phyloP scores from a whole-genome alignment of 2,888 invertebrate species.

The Papilio protenor region DNA sequence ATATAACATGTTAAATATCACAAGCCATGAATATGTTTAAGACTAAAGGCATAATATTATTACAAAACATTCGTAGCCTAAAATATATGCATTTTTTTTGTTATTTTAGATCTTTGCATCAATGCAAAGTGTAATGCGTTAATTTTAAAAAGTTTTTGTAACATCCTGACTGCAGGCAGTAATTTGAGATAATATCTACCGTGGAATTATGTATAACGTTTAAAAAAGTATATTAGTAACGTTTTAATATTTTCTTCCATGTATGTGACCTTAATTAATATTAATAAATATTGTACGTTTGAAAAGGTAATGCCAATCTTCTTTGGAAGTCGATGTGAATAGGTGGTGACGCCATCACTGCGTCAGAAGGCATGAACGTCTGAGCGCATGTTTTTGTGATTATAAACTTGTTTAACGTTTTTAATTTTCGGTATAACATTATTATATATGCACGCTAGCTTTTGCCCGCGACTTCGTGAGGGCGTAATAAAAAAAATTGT shows the following conservation, averaged over 20 bases:
- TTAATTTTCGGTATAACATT: not conserved
- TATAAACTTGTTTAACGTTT: not conserved
- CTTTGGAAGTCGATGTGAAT: conserved; percentile 35
- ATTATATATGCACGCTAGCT: not conserved
- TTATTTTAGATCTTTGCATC: not conserved
- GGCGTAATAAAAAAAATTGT: too few relatives aligned
- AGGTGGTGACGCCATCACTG: conserved; percentile 24
- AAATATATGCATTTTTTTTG: not conserved
- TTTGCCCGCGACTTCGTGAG: too few relatives aligned
- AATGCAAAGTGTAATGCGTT: not conserved
- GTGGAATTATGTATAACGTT: not conserved
- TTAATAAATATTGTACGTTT: conserved; percentile 7
- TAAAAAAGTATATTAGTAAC: not conserved
- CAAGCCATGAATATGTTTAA: too few relatives aligned
- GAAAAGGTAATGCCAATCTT: conserved; percentile 1
- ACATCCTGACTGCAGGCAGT: not conserved
- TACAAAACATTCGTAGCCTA: not conserved
- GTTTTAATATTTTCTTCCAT: not conserved
- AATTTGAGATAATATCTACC: not conserved
- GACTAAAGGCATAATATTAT: not conserved
- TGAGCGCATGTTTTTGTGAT: not conserved
- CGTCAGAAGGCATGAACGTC: conserved; percentile 7
- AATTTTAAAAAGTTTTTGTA: not conserved
- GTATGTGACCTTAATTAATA: conserved; percentile 13
- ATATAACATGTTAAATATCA: not conserved